Conservation (phyloP, 2,113 vertebrate species). For the Progne subis region DNA sequence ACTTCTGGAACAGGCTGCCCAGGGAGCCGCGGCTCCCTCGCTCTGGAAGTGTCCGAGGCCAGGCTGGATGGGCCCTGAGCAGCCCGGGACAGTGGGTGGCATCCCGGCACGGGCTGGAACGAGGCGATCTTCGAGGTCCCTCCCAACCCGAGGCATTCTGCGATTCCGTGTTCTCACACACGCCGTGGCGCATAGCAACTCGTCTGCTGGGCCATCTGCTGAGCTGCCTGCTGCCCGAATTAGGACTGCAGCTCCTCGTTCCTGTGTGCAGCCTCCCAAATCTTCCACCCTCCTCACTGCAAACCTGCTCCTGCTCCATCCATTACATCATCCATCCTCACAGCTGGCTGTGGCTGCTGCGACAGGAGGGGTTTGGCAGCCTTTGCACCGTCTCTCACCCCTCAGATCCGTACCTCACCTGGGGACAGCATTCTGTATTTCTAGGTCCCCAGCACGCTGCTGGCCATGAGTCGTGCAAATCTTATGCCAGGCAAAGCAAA, state of each 20-base stretch:
- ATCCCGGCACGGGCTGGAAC: background rate
- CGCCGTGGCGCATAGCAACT: background rate
- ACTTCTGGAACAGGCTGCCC: background rate
- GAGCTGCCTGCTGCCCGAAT: background rate
- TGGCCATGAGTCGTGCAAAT: conserved; percentile 44
- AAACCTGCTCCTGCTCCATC: conserved; percentile 3
- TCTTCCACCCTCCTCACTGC: background rate
- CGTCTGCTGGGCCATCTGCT: conserved; percentile 48
- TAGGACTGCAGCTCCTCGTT: background rate
- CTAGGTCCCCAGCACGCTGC: background rate
- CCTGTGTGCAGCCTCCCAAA: conserved; percentile 2
- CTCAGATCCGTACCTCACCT: background rate
- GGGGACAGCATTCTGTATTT: background rate
- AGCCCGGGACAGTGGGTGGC: background rate
- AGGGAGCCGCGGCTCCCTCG: background rate
- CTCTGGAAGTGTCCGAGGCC: background rate
- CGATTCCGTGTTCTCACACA: conserved; percentile 3
- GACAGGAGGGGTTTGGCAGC: background rate
- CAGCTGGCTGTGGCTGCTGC: background rate
- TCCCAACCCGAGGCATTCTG: background rate
- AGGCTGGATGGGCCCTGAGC: background rate
- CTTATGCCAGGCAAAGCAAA: conserved; percentile 29
- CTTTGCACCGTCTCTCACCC: background rate
- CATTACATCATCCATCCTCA: background rate
- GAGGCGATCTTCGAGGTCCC: background rate